Conservation (phyloP, 2,113 vertebrate genomes). For the Otis tarda region DNA sequence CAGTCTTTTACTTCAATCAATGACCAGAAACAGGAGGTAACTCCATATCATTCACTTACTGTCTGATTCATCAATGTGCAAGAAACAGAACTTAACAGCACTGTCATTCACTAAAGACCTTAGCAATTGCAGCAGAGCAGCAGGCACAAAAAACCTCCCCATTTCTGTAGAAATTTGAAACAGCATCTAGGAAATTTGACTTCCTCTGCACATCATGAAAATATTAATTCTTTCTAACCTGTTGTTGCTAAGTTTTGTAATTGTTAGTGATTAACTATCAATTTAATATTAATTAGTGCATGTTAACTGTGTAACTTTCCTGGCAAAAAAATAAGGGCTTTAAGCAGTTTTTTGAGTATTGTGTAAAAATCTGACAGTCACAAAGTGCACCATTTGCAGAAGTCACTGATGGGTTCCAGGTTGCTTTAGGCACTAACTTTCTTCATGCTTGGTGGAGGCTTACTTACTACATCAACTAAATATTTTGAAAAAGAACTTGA, state of each 20-base stretch:
- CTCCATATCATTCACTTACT: background rate
- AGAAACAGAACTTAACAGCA: background rate
- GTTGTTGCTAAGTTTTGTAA: background rate
- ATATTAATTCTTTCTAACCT: background rate
- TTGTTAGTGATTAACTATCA: background rate
- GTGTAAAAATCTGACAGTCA: background rate
- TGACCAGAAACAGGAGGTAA: background rate
- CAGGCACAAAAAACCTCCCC: too few species aligned
- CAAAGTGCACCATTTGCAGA: background rate
- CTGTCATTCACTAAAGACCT: background rate
- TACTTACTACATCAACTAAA: background rate
- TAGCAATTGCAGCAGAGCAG: background rate
- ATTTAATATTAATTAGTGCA: background rate
- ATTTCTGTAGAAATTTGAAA: background rate
- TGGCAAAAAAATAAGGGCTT: background rate
- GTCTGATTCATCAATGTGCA: background rate
- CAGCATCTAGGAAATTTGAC: background rate
- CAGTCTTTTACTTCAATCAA: background rate
- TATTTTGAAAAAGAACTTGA: background rate
- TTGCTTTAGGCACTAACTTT: background rate
- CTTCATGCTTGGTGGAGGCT: background rate
- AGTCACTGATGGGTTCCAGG: background rate
- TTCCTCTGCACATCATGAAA: background rate
- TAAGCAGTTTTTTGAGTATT: background rate
- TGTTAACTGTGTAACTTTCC: background rate